These are phyloP conservation scores for Halcyon leucocephala DNA, from an alignment of 2,797 vertebrate species.

Conservation along the genomic window DNA sequence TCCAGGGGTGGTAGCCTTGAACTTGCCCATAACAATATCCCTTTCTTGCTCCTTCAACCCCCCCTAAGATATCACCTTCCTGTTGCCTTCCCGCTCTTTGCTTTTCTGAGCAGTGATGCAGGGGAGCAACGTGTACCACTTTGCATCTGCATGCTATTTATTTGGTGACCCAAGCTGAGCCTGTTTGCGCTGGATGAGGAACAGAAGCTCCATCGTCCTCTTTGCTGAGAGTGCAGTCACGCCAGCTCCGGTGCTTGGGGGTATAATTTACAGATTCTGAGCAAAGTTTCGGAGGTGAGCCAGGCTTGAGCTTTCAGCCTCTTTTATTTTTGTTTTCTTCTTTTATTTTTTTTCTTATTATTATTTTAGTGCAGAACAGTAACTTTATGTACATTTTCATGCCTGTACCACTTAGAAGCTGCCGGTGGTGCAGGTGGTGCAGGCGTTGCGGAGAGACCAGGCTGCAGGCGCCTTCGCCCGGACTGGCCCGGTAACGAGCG, in stretches of 20 bases:
- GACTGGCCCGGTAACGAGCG: rapidly evolving
- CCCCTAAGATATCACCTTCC: not conserved
- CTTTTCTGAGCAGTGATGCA: not conserved
- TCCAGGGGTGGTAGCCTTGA: not conserved
- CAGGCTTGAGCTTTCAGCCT: not conserved
- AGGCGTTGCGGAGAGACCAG: rapidly evolving
- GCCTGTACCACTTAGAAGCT: rapidly evolving
- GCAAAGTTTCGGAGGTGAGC: not conserved
- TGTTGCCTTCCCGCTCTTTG: rapidly evolving
- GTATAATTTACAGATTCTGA: not conserved
- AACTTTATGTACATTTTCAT: not conserved
- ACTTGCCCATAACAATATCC: not conserved
- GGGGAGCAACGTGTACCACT: not conserved
- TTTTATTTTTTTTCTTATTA: not conserved
- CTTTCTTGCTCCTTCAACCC: not conserved
- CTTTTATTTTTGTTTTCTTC: not conserved
- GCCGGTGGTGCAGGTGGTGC: rapidly evolving
- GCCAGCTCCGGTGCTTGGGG: not conserved
- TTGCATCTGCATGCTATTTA: not conserved
- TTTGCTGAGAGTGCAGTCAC: not conserved
- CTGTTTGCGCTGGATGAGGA: not conserved
- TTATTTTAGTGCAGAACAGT: not conserved
- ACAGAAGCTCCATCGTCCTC: not conserved
- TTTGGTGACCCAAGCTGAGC: not conserved
- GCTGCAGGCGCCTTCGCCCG: not conserved